Conservation (phyloP, 1,140 invertebrate genomes). For the Pogonognathellus flavescens region DNA sequence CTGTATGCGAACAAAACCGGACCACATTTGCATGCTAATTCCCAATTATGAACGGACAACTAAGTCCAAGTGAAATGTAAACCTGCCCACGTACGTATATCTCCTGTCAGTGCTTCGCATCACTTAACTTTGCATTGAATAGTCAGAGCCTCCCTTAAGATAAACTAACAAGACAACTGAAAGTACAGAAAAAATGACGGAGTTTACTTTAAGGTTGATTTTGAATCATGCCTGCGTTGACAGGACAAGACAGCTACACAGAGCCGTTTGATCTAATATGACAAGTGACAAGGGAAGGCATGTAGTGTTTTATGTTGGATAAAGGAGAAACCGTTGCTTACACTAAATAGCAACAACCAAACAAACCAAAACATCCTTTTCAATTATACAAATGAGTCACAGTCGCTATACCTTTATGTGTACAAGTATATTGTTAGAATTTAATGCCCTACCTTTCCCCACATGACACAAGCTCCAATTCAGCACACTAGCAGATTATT, state of each 20-base stretch:
- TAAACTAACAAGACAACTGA: background rate
- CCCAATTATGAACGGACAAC: constrained; percentile 48
- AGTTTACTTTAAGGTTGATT: background rate
- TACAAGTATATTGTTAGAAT: too few relatives aligned
- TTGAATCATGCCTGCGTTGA: constrained; percentile 45
- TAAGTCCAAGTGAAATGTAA: constrained; percentile 25
- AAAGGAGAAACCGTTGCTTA: constrained; percentile 23
- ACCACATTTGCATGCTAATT: constrained; percentile 56
- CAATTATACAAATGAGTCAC: constrained; percentile 24
- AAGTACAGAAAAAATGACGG: background rate
- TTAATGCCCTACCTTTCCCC: background rate
- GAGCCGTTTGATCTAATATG: constrained; percentile 42
- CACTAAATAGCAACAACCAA: background rate
- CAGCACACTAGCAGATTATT: background rate
- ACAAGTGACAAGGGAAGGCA: constrained; percentile 37
- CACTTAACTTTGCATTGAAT: background rate
- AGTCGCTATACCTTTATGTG: background rate
- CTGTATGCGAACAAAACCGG: constrained; percentile 52
- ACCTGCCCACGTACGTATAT: constrained; percentile 22
- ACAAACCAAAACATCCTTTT: constrained; percentile 26
- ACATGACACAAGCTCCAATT: constrained; percentile 29
- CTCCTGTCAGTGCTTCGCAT: constrained; percentile 20
- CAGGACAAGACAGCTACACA: constrained; percentile 31
- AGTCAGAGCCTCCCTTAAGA: background rate
- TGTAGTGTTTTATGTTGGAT: constrained; percentile 37